A percentile compares a stretch with the other conserved stretches of the same genome.
phyloP scores from a whole-genome alignment of 1,140 invertebrate genomes.

The Nephila pilipes region DNA sequence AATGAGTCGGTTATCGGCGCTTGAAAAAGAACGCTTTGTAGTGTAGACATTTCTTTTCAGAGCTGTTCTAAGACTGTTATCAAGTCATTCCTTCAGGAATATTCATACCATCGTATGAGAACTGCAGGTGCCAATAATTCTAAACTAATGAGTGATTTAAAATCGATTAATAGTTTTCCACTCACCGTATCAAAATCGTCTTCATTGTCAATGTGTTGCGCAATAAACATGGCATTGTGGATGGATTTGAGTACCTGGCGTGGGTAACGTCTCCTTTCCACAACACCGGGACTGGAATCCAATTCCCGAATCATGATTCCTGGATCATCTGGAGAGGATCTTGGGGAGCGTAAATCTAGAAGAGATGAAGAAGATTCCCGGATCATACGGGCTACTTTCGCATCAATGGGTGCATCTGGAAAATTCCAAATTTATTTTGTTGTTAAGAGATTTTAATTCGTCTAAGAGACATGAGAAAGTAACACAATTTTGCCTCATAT shows the following conservation, averaged over 20 bases:
- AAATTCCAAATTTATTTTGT: background rate
- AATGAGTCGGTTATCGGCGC: too few relatives aligned
- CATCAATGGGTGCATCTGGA: slow-evolving; percentile 18
- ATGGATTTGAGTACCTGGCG: slow-evolving; percentile 88
- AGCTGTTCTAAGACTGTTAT: too few relatives aligned
- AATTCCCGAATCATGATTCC: slow-evolving; percentile 30
- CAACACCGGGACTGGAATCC: slow-evolving; percentile 82
- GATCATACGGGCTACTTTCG: slow-evolving; percentile 54
- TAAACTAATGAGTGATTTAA: background rate
- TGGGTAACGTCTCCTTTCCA: slow-evolving; percentile 82
- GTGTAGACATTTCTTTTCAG: too few relatives aligned
- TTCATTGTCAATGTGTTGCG: slow-evolving; percentile 96
- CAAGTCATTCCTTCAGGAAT: too few relatives aligned
- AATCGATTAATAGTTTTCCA: background rate
- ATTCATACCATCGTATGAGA: too few relatives aligned
- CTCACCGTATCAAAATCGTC: slow-evolving; percentile 96
- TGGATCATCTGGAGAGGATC: background rate
- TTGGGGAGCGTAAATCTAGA: slow-evolving; percentile 5
- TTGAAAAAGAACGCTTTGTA: too few relatives aligned
- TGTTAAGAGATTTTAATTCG: background rate
- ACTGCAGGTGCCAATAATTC: too few relatives aligned
- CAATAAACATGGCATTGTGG: slow-evolving; percentile 93
- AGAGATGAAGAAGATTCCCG: slow-evolving; percentile 56
- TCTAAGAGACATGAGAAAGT: too few relatives aligned
- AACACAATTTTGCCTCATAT: too few relatives aligned